phyloP scores from a whole-genome alignment of 2,797 vertebrate species.

The Ctenopoma kingsleyae region DNA sequence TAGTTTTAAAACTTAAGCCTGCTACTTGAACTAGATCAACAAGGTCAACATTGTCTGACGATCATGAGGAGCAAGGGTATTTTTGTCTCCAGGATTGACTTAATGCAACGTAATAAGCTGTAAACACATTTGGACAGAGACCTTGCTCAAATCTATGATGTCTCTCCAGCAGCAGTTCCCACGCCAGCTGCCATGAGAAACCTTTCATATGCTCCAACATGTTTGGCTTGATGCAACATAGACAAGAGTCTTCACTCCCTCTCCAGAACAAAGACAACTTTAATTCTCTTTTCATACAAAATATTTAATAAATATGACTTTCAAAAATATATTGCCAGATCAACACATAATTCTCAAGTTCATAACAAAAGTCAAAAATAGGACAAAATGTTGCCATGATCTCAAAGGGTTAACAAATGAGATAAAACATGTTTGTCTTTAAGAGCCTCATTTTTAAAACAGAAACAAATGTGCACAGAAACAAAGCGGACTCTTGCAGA shows the following conservation, averaged over 20 bases:
- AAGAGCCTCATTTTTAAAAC: conserved; percentile 87
- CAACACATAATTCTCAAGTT: conserved; percentile 95
- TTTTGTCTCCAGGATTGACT: conserved; percentile 57
- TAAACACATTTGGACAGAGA: conserved; percentile 73
- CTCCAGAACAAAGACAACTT: conserved; percentile 83
- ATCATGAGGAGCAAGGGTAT: conserved; percentile 60
- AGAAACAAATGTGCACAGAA: conserved; percentile 80
- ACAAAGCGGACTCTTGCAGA: conserved; percentile 81
- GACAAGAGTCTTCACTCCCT: conserved; percentile 68
- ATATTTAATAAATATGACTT: conserved; percentile 99
- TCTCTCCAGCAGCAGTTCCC: conserved; percentile 58
- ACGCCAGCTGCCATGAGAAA: conserved; percentile 55
- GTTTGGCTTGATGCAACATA: conserved; percentile 66
- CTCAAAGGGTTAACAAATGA: conserved; percentile 89
- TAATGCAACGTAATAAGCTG: conserved; percentile 57
- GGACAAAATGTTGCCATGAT: conserved; percentile 93
- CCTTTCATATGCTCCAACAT: conserved; percentile 47
- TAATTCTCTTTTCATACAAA: conserved; percentile 98
- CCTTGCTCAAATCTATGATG: conserved; percentile 49
- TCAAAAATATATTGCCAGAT: conserved; percentile 99
- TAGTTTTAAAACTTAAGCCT: conserved; percentile 28
- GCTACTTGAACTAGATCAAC: conserved; percentile 44
- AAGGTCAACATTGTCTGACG: conserved; percentile 52
- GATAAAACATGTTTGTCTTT: conserved; percentile 87
- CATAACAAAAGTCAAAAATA: conserved; percentile 89